Conservation (phyloP, 1,140 invertebrate genomes). For the Lasaia peninsularis region DNA sequence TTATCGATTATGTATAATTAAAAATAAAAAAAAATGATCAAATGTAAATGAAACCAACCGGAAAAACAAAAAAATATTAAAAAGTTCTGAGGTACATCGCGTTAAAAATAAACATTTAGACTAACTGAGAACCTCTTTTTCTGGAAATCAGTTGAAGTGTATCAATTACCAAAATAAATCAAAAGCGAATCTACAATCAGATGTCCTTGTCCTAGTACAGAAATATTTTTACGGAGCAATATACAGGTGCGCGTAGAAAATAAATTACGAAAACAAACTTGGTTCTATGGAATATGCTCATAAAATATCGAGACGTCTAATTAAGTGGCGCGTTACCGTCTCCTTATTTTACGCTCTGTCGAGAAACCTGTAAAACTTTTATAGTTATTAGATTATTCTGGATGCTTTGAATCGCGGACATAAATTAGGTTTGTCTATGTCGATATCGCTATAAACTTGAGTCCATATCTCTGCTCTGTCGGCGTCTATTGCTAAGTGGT, state of each 20-base stretch:
- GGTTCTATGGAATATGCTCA: background rate
- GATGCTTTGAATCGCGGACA: background rate
- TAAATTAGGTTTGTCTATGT: conserved; percentile 1
- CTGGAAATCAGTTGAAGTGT: too few species aligned
- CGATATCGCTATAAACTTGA: background rate
- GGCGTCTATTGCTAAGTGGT: conserved; percentile 43
- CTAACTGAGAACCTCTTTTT: too few species aligned
- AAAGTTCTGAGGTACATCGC: too few species aligned
- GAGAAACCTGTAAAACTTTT: conserved; percentile 4
- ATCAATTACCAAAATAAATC: too few species aligned
- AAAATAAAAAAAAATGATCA: too few species aligned
- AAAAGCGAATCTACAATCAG: too few species aligned
- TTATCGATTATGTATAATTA: too few species aligned
- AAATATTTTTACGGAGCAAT: background rate
- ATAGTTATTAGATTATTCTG: background rate
- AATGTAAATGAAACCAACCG: too few species aligned
- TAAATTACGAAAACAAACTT: background rate
- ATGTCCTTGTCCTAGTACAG: too few species aligned
- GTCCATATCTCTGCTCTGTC: conserved; percentile 16
- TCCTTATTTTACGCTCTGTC: background rate
- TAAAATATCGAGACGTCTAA: background rate
- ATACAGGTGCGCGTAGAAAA: background rate
- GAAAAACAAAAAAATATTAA: too few species aligned
- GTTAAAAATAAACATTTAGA: too few species aligned
- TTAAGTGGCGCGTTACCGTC: background rate